Evolutionary conservation across 2,888 invertebrate genomes (phyloP).

Genomic region (Dromius quadrimaculatus): DNA sequence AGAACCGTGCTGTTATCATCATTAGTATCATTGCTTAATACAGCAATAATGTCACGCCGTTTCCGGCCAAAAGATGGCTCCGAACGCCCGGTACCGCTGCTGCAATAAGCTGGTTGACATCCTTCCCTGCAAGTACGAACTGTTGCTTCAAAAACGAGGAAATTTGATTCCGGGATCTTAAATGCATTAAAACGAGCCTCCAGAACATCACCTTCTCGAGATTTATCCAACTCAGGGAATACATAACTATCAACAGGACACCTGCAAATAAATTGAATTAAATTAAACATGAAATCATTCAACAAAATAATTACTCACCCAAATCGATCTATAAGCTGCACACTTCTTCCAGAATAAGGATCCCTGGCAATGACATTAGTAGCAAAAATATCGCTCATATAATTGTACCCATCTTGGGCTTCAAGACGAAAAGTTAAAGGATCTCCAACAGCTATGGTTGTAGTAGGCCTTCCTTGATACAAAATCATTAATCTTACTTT

Average conservation of each 20-base stretch:
- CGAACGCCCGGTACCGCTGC: constrained; percentile 80
- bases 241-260: constrained; percentile 93
- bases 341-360: constrained; percentile 91
- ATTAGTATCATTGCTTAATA: constrained; percentile 55
- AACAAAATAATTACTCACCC: constrained; percentile 73
- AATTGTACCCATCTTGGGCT: constrained; percentile 90
- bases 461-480: constrained; percentile 91
- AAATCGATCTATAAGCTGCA: constrained; percentile 88
- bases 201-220: constrained; percentile 86
- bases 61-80: constrained; percentile 86
- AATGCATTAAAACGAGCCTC: constrained; percentile 95
- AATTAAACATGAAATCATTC: not conserved
- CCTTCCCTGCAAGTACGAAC: constrained; percentile 90
- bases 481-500: constrained; percentile 87
- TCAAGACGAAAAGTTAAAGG: constrained; percentile 90
- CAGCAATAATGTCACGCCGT: constrained; percentile 69
- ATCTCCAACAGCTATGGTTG: constrained; percentile 93
- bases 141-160: constrained; percentile 92
- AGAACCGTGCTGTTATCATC: constrained; percentile 56
- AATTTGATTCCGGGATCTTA: constrained; percentile 94
- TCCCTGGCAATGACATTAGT: constrained; percentile 93
- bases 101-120: constrained; percentile 91
- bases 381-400: constrained; percentile 90
- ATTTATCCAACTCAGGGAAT: constrained; percentile 89
- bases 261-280: constrained; percentile 67